Base-by-base conservation (phyloP, 2,797 vertebrate genomes). In the Spinibarbus caldwelli region DNA sequence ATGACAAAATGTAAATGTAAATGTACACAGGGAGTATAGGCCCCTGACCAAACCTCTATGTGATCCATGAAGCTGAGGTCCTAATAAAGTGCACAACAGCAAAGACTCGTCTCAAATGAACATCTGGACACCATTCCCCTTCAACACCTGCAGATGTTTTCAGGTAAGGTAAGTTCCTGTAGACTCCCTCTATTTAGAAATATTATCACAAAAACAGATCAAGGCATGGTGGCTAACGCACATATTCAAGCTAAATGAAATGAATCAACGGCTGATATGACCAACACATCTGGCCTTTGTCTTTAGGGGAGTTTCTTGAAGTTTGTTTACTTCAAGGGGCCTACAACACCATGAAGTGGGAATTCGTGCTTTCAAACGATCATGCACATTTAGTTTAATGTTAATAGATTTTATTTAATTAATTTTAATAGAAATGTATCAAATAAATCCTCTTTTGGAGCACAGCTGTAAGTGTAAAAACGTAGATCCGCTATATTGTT, bases 141-240 rank as follows among this genome's bases (percentile, higher is more conserved):
- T 68, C 17, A 70, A 19, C 75, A 78, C 26, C 75, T 62, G 83
- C 83, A 52, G 31, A 70, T 57, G 49, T 59, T 59, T 43, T 45
- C 54, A 70, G 38, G 38, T 71, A 34, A 47, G 31, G 23, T 71
- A 82, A 14, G 72, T 77, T 21, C 70, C 73, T 68, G 62, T 68
- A 43, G 34, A 54, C 34, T 59, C 47, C 14, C 49, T 45, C 36
- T 71, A 75, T 59, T 71, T 47, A 36, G 75, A 78, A 78, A 68
- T n/a, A 29, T n/a, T n/a, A n/a, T 71, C 73, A 45, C 45, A 54
- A 43, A 57, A 31, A 38, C 21, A 54, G 45, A 78, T 43, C 34
- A 15, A 43, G 72, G 1, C 23, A 41, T 47, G 23, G 31, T 84
- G 45, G 36, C n/a, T 76, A 62, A 59, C 7, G 2, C 31, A 80